phyloP scores from a whole-genome alignment of 2,797 vertebrate genomes.

The Sebastolobus altivelis region DNA sequence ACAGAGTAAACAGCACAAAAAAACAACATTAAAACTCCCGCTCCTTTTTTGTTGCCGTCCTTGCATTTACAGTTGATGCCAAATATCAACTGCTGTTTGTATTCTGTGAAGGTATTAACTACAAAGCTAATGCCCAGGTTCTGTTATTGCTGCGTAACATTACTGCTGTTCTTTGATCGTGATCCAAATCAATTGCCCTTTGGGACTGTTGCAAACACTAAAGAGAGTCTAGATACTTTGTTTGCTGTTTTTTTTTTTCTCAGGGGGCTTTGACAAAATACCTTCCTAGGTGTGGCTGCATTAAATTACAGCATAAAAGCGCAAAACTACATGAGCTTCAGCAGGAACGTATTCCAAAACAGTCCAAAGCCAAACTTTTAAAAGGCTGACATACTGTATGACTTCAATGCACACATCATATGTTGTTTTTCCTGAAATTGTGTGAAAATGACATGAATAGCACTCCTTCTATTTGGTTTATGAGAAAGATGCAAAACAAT shows the following conservation, averaged over 20 bases:
- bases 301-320: conserved; percentile 23
- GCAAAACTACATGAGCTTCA: neutral
- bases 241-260: conserved; percentile 20
- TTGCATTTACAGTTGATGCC: conserved; percentile 29
- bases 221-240: conserved; percentile 27
- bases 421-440: neutral
- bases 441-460: neutral
- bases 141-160: conserved; percentile 44
- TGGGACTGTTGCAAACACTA: conserved; percentile 43
- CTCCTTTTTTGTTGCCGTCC: conserved; percentile 18
- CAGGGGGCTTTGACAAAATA: conserved; percentile 29
- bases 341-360: conserved; percentile 10
- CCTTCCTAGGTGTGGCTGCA: conserved; percentile 10
- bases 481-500: neutral
- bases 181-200: conserved; percentile 47
- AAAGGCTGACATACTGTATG: conserved; percentile 11
- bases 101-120: conserved; percentile 37
- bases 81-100: conserved; percentile 37
- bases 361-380: neutral
- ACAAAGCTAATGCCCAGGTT: conserved; percentile 49
- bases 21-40: neutral
- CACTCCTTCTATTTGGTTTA: neutral
- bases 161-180: conserved; percentile 49
- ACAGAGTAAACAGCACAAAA: conserved; percentile 13
- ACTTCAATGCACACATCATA: neutral